Conservation (phyloP, 2,888 invertebrate species). For the Lepas anatifera region DNA sequence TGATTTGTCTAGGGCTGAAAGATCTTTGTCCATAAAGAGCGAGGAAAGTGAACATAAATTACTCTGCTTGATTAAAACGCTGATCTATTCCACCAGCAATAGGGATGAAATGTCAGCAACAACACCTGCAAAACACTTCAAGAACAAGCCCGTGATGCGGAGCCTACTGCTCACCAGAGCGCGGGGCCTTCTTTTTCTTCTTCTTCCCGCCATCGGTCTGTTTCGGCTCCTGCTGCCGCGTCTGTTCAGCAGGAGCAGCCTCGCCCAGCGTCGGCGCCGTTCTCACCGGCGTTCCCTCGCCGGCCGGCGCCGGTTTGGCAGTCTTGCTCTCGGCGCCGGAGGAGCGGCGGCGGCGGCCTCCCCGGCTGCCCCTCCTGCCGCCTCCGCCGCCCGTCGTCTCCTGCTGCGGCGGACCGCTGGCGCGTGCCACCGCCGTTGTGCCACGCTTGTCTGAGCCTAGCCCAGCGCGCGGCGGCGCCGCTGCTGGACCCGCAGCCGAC, state of each 20-base stretch:
- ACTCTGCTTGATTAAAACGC: no score
- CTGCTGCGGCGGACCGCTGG: neutral
- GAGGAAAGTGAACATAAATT: no score
- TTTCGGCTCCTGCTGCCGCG: neutral
- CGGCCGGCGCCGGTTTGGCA: neutral
- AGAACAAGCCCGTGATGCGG: no score
- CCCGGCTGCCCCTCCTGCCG: neutral
- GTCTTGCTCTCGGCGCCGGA: neutral
- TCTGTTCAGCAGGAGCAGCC: neutral
- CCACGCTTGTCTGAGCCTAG: neutral
- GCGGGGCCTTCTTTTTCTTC: neutral
- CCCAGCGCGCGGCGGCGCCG: neutral
- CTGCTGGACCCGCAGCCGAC: neutral
- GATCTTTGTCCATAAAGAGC: no score
- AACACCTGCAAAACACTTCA: no score
- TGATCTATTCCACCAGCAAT: no score
- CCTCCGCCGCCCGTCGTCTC: neutral
- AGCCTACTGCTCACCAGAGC: neutral
- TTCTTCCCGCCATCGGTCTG: neutral
- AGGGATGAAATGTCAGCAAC: no score
- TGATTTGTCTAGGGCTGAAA: no score
- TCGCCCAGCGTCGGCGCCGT: neutral
- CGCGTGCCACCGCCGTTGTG: neutral
- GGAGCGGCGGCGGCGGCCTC: neutral
- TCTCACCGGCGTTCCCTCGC: neutral